Evolutionary conservation across 2,888 invertebrate species (phyloP).

Genomic region (Aphrophora alni): DNA sequence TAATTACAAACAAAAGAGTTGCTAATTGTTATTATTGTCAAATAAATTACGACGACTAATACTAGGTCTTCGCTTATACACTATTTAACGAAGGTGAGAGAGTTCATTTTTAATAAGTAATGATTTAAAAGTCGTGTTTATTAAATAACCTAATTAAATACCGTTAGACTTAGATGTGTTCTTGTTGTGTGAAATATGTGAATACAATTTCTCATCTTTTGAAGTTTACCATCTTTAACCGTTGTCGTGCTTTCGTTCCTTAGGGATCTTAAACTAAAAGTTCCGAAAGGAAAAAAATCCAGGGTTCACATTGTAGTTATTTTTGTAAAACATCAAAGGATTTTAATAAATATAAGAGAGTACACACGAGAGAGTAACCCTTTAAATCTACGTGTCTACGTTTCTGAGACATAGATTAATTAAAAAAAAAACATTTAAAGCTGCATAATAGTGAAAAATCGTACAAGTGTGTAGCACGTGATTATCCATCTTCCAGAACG

Average conservation of each 20-base stretch:
- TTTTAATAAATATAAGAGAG: not conserved
- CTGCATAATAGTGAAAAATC: not conserved
- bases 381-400: not conserved
- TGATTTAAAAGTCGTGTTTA: too few species aligned
- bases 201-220: not conserved
- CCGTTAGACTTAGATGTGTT: not conserved
- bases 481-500: not conserved
- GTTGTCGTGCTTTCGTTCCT: not conserved
- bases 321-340: not conserved
- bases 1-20: too few species aligned
- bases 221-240: not conserved
- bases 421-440: not conserved
- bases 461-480: not conserved
- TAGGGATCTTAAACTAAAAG: not conserved
- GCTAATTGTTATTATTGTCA: too few species aligned
- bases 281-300: not conserved
- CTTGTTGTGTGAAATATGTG: not conserved
- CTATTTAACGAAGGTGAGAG: too few species aligned
- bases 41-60: too few species aligned
- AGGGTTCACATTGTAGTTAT: not conserved
- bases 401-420: not conserved
- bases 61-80: too few species aligned
- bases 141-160: too few species aligned
- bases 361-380: not conserved
- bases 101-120: too few species aligned